Percentiles rank a stretch among this genome's conserved stretches.
Evolutionary conservation across 2,797 vertebrate genomes (phyloP).

Genomic region (Bradypodion ventrale): DNA sequence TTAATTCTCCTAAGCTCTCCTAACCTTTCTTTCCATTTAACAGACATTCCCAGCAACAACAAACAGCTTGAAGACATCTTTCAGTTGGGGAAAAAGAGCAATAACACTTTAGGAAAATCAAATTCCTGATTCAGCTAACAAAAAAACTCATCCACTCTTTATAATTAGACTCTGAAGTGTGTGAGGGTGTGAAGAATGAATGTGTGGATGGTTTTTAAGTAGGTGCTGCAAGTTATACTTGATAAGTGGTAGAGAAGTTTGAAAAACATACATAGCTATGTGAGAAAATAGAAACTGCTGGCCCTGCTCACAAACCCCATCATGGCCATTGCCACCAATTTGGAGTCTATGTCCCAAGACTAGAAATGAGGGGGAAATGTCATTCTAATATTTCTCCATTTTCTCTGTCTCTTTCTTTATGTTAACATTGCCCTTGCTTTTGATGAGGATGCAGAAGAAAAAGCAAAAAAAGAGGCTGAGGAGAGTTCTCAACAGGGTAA

Average conservation of each 20-base stretch:
- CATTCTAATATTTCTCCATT: slow-evolving; percentile 12
- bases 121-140: background rate
- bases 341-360: background rate
- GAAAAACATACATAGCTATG: too few species aligned
- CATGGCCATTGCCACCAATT: background rate
- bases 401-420: slow-evolving; percentile 27
- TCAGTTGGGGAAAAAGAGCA: background rate
- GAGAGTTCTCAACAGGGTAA: slow-evolving; percentile 76
- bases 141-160: background rate
- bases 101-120: background rate
- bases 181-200: background rate
- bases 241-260: too few species aligned
- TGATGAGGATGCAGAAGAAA: slow-evolving; percentile 84
- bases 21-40: too few species aligned
- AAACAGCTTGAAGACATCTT: background rate
- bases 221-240: background rate
- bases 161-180: background rate
- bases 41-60: background rate
- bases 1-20: too few species aligned
- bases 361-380: slow-evolving; percentile 23
- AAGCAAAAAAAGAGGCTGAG: slow-evolving; percentile 78
- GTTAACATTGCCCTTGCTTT: slow-evolving; percentile 18
- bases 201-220: background rate
- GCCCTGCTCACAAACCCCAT: too few species aligned
- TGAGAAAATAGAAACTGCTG: background rate